Base-by-base conservation (phyloP, 2,888 invertebrate species). In the Ophion slaviceki region DNA sequence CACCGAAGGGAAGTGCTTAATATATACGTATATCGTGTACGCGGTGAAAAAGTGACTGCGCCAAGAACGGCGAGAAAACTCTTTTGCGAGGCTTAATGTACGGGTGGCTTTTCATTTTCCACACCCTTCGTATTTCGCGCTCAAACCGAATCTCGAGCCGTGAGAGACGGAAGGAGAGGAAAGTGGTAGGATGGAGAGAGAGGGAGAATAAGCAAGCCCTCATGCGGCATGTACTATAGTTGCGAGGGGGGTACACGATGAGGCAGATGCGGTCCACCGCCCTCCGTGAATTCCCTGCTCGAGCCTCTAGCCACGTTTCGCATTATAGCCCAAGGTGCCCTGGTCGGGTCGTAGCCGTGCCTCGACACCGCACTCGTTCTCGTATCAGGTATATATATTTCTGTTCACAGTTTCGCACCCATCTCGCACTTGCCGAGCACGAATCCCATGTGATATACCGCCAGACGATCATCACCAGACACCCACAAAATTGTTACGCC, bases 251-350 rank as follows among this genome's bases (percentile, higher is more conserved):
- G 64, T 81, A 76, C 67, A 70, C 77, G 67, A 80, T 82, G 83
- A 82, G 88, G 88, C 86, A 79, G 87, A 86, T 86, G 88, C 80
- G 87, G 87, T 87, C 88, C 86, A 88, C 87, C 88, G 81, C 77
- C 80, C 82, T 80, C 84, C 72, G 88, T 88, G 89, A 91, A 90
- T 90, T 91, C 90, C 88, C 89, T 87, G 89, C 89, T 91, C 90
- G 85, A 86, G 89, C 89, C 90, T 91, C 89, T 87, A 86, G 91
- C 91, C 91, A 91, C 91, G 91, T 91, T 90, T 89, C 90, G 88
- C 90, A 90, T 91, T 91, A 91, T 91, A 89, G 90, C 90, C 84
- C 87, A 90, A 88, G 88, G 88, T 88, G 87, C 80, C 64, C 75
- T 62, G 62, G 40, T 81, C 70, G 68, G 81, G 68, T 81, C 84